phyloP scores from a whole-genome alignment of 30 jellyfish, hydroid and myxozoan species.

The Cassiopea andromeda region DNA sequence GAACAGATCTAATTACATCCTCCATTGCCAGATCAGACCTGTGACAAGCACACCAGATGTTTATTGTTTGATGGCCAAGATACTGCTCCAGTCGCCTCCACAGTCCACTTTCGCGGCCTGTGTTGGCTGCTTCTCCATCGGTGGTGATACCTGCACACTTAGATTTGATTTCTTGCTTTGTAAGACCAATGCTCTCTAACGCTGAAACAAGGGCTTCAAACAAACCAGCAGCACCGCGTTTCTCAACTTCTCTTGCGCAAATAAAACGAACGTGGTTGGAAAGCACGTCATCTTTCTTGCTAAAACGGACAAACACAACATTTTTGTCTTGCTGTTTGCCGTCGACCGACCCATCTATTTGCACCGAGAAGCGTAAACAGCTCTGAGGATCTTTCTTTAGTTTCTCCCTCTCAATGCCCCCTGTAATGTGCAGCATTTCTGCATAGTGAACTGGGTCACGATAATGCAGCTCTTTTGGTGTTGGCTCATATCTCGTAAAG shows the following conservation, averaged over 20 bases:
- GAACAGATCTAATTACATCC: conserved; percentile 21
- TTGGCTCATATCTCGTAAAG: conserved; percentile 11
- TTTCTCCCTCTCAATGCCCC: conserved; percentile 20
- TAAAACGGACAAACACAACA: conserved; percentile 44
- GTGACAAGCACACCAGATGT: conserved; percentile 26
- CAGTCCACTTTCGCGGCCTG: conserved; percentile 14
- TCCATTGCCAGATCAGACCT: conserved; percentile 49
- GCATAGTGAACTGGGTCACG: conserved; percentile 61
- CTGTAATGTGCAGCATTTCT: conserved; percentile 47
- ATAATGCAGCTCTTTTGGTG: conserved; percentile 34
- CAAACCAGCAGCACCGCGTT: conserved; percentile 47
- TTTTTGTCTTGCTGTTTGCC: conserved; percentile 45
- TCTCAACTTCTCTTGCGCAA: conserved; percentile 37
- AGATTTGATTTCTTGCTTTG: not conserved
- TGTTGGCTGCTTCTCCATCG: conserved; percentile 52
- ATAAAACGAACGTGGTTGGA: conserved; percentile 56
- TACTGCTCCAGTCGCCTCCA: conserved; percentile 10
- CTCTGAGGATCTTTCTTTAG: conserved; percentile 9
- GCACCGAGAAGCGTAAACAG: conserved; percentile 43
- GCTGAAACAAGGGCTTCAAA: conserved; percentile 20
- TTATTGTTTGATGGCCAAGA: conserved; percentile 17
- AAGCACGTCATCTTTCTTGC: conserved; percentile 15
- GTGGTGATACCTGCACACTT: conserved; percentile 41
- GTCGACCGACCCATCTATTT: conserved; percentile 63
- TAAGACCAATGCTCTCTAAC: conserved; percentile 24